Evolutionary conservation across 2,113 vertebrate species (phyloP), one percentile per base, ranked within the genome.

Genomic region (Myocastor coypus): DNA sequence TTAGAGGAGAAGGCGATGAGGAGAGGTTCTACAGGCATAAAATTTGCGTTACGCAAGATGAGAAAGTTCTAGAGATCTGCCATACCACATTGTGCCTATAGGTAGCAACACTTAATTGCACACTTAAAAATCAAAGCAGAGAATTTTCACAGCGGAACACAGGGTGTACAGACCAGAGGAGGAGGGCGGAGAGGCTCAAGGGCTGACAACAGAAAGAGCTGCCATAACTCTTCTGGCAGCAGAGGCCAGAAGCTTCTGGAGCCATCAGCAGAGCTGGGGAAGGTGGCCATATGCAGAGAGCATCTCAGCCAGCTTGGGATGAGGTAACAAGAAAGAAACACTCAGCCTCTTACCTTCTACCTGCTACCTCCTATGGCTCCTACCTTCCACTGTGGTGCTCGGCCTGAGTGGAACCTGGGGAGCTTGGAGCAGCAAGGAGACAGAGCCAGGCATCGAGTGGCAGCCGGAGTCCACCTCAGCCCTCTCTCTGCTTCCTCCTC

Each of bases 141-240:
- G 73, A 17, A 42, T 46, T 90, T 73, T 46, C 82, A 75, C 69
- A 92, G 63, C 82, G 24, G 37, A 66, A 46, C 32, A 32, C n/a
- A 28, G 78, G 17, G 32, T 9, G 8, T 40, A n/a, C 5, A 92
- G 63, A 46, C 5, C 64, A 34, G 24, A 11, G 9, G 10, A 64
- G 19, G 59, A 12, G 2, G 20, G 16, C 5, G 7, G 17, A 30
- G 37, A 37, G 55, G 46, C 40, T 52, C n/a, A 1, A 0, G 7
- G 0, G 34, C 86, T 93, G 7, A 22, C 7, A 30, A 69, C 1
- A 42, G 7, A 34, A 80, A 30, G 28, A 57, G 5, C 2, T 7
- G 34, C 37, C 3, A 50, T 6, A 13, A 37, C 69, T 16, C 32
- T 0, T 52, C 40, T 32, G 28, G 9, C 55, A 28, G 46, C 26